phyloP scores from a whole-genome alignment of 2,797 vertebrate species.

The Ptychadena robeensis region DNA sequence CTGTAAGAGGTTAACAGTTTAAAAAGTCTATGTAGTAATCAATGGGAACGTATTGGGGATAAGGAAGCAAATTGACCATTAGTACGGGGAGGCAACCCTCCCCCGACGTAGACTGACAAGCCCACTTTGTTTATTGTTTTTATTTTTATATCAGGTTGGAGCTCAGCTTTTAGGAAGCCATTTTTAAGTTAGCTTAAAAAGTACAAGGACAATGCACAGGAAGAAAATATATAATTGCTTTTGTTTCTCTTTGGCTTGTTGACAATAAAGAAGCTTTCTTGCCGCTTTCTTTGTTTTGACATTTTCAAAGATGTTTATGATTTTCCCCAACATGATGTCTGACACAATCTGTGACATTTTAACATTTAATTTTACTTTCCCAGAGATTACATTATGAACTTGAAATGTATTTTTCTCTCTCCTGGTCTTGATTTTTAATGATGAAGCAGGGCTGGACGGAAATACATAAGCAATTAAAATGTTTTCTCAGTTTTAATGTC shows the following conservation, averaged over 20 bases:
- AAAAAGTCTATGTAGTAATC: too few relatives aligned
- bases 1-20: too few relatives aligned
- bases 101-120: too few relatives aligned
- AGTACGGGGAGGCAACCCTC: too few relatives aligned
- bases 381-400: slow-evolving; percentile 50
- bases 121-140: too few relatives aligned
- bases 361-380: slow-evolving; percentile 53
- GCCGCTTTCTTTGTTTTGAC: slow-evolving; percentile 54
- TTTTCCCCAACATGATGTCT: slow-evolving; percentile 46
- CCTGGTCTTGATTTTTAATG: slow-evolving; percentile 16
- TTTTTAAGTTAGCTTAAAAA: not conserved
- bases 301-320: slow-evolving; percentile 60
- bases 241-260: slow-evolving; percentile 16
- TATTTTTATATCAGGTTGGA: too few relatives aligned
- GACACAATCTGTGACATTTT: slow-evolving; percentile 54
- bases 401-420: slow-evolving; percentile 36
- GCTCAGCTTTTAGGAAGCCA: not conserved
- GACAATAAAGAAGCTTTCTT: slow-evolving; percentile 41
- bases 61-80: too few relatives aligned
- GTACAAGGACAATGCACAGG: not conserved
- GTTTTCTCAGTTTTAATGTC: slow-evolving; percentile 30
- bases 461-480: slow-evolving; percentile 53
- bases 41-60: too few relatives aligned
- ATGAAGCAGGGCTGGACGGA: slow-evolving; percentile 29
- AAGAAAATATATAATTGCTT: slow-evolving; percentile 29